phyloP scores from a whole-genome alignment of 1,140 invertebrate genomes.

The Drosophila setifemur region DNA sequence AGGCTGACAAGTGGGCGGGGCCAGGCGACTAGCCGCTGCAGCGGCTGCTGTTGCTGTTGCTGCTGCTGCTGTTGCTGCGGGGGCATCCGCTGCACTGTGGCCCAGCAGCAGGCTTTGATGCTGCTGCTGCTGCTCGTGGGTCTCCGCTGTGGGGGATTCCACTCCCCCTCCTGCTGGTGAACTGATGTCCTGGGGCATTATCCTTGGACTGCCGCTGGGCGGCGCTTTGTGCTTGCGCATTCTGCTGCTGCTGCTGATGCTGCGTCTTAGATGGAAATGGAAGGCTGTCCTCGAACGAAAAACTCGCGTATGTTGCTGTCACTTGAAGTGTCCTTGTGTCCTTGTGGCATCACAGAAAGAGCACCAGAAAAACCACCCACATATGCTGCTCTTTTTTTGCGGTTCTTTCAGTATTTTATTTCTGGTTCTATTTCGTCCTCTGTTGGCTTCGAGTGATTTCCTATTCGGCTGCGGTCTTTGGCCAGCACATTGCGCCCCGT shows the following conservation, averaged over 20 bases:
- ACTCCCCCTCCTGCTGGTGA: constrained; percentile 21
- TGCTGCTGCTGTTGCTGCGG: constrained; percentile 21
- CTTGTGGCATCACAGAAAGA: constrained; percentile 68
- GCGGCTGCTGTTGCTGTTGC: constrained; percentile 24
- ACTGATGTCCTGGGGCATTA: constrained; percentile 41
- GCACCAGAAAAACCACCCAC: constrained; percentile 28
- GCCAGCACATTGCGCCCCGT: constrained; percentile 56
- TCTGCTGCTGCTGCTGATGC: constrained; percentile 42
- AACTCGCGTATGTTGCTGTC: constrained; percentile 63
- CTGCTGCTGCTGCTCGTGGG: constrained; percentile 37
- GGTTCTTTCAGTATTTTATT: constrained; percentile 19
- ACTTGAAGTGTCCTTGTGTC: constrained; percentile 68
- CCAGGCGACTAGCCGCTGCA: constrained; percentile 61
- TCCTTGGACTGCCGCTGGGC: constrained; percentile 70
- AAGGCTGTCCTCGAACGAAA: constrained; percentile 32
- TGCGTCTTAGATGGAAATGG: constrained; percentile 43
- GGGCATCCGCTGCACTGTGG: constrained; percentile 22
- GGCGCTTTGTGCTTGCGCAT: constrained; percentile 74
- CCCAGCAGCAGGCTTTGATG: constrained; percentile 55
- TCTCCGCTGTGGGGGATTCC: constrained; percentile 12
- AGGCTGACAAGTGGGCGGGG: constrained; percentile 47
- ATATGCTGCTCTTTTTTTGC: constrained; percentile 53
- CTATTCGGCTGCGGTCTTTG: constrained; percentile 54
- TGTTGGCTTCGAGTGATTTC: constrained; percentile 28
- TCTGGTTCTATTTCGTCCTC: neutral